phyloP scores from a whole-genome alignment of 2,888 invertebrate species.

The Cabera pusaria region DNA sequence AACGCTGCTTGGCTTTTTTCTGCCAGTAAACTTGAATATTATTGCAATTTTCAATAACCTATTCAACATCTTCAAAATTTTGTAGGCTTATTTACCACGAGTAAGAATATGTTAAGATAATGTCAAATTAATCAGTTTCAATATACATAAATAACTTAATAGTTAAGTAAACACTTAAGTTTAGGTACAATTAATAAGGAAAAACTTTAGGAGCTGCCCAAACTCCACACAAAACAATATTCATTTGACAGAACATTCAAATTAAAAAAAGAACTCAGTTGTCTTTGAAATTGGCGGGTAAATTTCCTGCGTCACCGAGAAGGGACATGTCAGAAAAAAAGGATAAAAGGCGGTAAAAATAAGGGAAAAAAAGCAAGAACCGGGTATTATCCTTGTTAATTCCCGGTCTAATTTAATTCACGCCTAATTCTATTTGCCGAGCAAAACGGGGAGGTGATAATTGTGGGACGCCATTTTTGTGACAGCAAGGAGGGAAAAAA shows the following conservation, averaged over 20 bases:
- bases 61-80: too few species aligned
- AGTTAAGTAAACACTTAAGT: too few species aligned
- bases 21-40: too few species aligned
- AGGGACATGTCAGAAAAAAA: slow-evolving; percentile 54
- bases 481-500: slow-evolving; percentile 48
- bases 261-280: slow-evolving; percentile 22
- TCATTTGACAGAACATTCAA: slow-evolving; percentile 11
- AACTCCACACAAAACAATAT: slow-evolving; percentile 2
- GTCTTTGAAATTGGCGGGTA: slow-evolving; percentile 32
- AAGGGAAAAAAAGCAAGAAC: slow-evolving; percentile 65
- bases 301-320: slow-evolving; percentile 29
- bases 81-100: too few species aligned
- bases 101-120: too few species aligned
- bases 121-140: too few species aligned
- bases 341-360: slow-evolving; percentile 62
- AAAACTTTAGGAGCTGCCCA: too few species aligned
- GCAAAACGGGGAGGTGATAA: slow-evolving; percentile 80
- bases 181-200: too few species aligned
- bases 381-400: slow-evolving; percentile 81
- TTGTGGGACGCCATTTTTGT: slow-evolving; percentile 71
- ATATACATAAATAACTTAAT: too few species aligned
- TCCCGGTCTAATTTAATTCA: slow-evolving; percentile 80
- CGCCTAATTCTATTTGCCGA: slow-evolving; percentile 81
- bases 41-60: too few species aligned
- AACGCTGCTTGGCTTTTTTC: too few species aligned